Evolutionary conservation across 2,113 vertebrate species (phyloP).

Genomic region (Podocnemis expansa): DNA sequence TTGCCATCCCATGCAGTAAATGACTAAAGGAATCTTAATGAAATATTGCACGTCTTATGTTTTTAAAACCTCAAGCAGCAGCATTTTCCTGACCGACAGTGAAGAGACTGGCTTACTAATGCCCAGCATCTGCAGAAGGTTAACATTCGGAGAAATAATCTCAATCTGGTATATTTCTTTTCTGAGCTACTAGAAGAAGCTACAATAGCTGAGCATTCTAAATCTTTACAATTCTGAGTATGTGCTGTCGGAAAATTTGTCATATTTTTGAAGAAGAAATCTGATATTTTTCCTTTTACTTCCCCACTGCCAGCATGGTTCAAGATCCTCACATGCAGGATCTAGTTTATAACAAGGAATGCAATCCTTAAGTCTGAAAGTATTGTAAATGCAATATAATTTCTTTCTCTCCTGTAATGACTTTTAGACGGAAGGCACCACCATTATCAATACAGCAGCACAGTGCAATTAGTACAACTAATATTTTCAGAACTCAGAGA

Average conservation of each 20-base stretch:
- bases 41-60: accelerated
- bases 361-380: neutral
- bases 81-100: neutral
- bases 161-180: neutral
- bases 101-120: neutral
- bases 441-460: neutral
- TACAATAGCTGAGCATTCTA: neutral
- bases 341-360: neutral
- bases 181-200: neutral
- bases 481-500: neutral
- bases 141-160: neutral
- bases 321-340: accelerated
- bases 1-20: neutral
- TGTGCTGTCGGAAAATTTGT: neutral
- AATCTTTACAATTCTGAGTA: neutral
- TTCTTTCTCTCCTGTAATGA: neutral
- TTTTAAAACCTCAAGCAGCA: neutral
- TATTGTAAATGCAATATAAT: neutral
- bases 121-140: accelerated
- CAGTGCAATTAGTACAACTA: neutral
- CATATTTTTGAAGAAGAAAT: neutral
- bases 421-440: neutral
- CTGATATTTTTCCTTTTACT: neutral
- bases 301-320: neutral
- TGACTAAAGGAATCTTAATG: neutral